Base-by-base conservation (phyloP, 2,797 vertebrate species). In the Malurus leucopterus region DNA sequence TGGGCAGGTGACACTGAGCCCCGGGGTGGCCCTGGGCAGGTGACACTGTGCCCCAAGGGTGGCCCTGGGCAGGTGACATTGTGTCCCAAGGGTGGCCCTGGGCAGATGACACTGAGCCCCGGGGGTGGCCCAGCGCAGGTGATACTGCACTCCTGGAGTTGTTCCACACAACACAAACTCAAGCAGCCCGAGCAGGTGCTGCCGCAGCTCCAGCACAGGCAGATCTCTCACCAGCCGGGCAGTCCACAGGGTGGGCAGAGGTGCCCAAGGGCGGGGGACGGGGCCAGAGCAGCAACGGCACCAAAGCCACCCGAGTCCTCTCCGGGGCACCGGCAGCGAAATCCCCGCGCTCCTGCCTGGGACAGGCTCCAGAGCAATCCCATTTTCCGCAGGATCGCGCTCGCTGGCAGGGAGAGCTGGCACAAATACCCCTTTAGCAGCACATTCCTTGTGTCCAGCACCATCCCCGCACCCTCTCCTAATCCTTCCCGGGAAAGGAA, bases 181-280 rank as follows among this genome's bases (percentile, higher is more conserved):
- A 54, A 11, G 14, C 70, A 27, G 26, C 27, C 4, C 16, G 55
- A 63, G 59, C 22, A 46, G 50, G 58, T 3, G 55, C 55, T 24
- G 44, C 74, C 50, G 40, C n/a, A 20, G 68, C 36, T 36, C 36
- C 11, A 3, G 36, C 36, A 36, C 36, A 36, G 36, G 36, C 36
- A 36, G 36, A 36, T 36, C 21, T 0, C 47, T 57, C 36, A 9
- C 32, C 49, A 11, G 17, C 65, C 24, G 50, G 50, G 65, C 55
- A 23, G 67, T 1, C 34, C 26, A 49, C 7, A 4, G 57, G 51
- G 9, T 0, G 16, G 3, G n/a, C 34, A 5, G 80, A 38, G 32
- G 43, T 0, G 2, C 10, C 36, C 3, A 1, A 24, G 32, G 9
- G 13, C 11, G 32, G 15, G 16, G 10, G 36, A 43, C 0, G 1